phyloP scores from a whole-genome alignment of 92 coral and sea anemone species.

The Pocillopora grandis region DNA sequence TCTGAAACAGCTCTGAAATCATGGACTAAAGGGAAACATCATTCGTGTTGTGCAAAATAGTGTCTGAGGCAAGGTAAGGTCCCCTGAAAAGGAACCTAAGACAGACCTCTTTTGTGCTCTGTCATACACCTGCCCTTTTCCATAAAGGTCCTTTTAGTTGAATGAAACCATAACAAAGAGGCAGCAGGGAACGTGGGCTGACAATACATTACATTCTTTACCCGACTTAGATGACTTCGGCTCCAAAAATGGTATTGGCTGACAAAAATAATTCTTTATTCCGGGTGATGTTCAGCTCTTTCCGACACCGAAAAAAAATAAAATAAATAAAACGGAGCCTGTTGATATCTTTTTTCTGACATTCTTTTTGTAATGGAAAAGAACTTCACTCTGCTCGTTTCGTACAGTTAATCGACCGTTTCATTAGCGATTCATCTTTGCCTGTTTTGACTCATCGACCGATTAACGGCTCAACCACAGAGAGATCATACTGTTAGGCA shows the following conservation, averaged over 20 bases:
- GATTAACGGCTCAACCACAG: conserved; percentile 1
- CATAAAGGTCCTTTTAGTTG: neutral
- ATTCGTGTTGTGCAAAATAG: too few species aligned
- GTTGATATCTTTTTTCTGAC: too few species aligned
- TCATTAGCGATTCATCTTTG: neutral
- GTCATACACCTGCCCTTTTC: conserved; percentile 2
- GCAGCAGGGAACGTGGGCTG: neutral
- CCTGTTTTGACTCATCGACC: conserved; percentile 2
- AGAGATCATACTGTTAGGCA: neutral
- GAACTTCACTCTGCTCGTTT: neutral
- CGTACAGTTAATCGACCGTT: neutral
- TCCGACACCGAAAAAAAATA: too few species aligned
- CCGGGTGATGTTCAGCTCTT: too few species aligned
- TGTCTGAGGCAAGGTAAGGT: neutral
- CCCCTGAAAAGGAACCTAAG: neutral
- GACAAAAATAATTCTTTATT: too few species aligned
- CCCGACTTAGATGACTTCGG: neutral
- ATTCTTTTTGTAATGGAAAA: neutral
- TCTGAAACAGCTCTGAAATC: too few species aligned
- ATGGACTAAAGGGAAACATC: too few species aligned
- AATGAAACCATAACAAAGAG: conserved; percentile 5
- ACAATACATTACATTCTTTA: neutral
- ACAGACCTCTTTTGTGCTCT: neutral
- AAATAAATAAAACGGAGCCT: too few species aligned
- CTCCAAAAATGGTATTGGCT: too few species aligned